A percentile compares a stretch with the other conserved stretches of the same genome.
phyloP scores from a whole-genome alignment of 2,797 vertebrate species.

The Platalea minor region DNA sequence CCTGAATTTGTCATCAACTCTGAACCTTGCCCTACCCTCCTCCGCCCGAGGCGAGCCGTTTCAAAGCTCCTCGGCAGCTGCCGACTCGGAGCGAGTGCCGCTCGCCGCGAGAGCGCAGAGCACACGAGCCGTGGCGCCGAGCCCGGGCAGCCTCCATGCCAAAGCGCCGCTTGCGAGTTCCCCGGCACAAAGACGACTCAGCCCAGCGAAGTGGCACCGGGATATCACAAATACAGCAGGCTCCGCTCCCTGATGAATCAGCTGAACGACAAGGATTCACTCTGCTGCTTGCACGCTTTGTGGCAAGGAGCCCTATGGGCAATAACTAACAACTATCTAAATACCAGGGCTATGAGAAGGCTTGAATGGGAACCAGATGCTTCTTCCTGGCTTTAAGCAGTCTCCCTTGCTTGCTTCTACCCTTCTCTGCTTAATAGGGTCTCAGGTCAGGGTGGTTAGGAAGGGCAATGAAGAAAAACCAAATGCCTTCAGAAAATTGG shows the following conservation, averaged over 20 bases:
- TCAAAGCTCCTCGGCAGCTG: neutral
- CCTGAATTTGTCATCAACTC: neutral
- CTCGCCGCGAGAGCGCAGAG: neutral
- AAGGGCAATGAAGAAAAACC: neutral
- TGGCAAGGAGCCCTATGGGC: neutral
- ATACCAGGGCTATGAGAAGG: neutral
- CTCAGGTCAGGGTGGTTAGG: neutral
- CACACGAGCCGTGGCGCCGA: neutral
- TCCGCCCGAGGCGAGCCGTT: neutral
- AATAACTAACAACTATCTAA: neutral
- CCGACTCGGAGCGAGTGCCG: neutral
- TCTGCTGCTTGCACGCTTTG: neutral
- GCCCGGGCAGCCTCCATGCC: neutral
- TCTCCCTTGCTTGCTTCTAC: neutral
- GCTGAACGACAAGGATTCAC: neutral
- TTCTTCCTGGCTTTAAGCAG: neutral
- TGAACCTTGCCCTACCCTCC: neutral
- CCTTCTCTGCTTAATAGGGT: neutral
- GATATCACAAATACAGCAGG: neutral
- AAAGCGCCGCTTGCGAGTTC: neutral
- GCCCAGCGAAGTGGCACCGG: neutral
- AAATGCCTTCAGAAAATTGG: neutral
- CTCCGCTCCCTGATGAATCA: neutral
- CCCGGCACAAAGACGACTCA: neutral
- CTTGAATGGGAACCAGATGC: constrained; percentile 1